Evolutionary conservation across 2,113 vertebrate species (phyloP), one percentile per base, ranked within the genome.

Genomic region (Rhadina sibilatrix): DNA sequence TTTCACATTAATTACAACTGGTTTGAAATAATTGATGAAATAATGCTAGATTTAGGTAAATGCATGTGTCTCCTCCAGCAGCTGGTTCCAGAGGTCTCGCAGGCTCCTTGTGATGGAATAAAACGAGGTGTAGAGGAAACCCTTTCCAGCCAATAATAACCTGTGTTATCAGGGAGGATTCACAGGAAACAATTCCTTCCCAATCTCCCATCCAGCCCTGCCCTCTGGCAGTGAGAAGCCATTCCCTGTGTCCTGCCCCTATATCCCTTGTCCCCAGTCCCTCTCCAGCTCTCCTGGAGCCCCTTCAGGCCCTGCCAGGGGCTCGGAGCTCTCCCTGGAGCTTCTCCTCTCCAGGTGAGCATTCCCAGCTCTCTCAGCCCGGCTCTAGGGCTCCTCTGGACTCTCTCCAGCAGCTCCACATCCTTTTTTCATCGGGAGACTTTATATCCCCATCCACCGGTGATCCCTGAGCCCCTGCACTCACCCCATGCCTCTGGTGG

Each of bases 181-280:
- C 24, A 31, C 18, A 50, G 42, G 35, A 11, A 72, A 16, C 1
- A 59, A 46, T 53, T 46, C 38, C 60, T 38, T 16, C 46, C 53
- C 61, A 22, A 0, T 7, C 15, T 25, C 38, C 46, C 46, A 30
- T 5, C 44, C 0, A 20, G 0, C 69, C 21, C 68, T 24, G 15
- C 28, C 15, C 53, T 46, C 15, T 75, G 31, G 42, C 66, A 80
- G 0, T 35, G 24, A 9, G 5, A 42, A 42, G 35, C 60, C 44
- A 24, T 24, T 59, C 33, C 33, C 53, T 3, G 4, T 20, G 8
- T 44, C 8, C 42, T 50, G 50, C 42, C 18, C 66, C 50, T 72
- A 35, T 50, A 12, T 0, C 1, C 76, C 46, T 21, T 75, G 38
- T 30, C 53, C 61, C 23, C 7, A 53, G n/a, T 38, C 53, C 33